Conservation (phyloP, 2,888 invertebrate species). For the Harmothoe impar region DNA sequence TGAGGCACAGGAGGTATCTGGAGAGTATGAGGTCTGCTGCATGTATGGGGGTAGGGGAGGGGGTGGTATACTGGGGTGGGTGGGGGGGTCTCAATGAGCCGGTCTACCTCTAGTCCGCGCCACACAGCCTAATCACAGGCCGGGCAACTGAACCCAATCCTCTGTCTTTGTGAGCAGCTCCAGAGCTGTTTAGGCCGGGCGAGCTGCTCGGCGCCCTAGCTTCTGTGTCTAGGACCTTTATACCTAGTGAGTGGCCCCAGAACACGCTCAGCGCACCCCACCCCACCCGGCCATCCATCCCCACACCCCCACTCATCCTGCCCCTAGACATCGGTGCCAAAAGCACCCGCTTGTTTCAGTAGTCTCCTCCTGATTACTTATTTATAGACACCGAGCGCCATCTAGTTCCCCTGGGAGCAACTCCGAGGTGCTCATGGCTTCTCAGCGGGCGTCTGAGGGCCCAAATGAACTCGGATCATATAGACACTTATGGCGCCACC, state of each 20-base stretch:
- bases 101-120: no score
- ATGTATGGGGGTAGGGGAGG: no score
- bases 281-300: not conserved
- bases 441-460: no score
- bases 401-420: no score
- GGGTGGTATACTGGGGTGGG: not conserved
- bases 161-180: conserved; percentile 14
- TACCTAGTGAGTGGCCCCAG: no score
- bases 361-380: no score
- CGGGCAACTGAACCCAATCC: not conserved
- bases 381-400: no score
- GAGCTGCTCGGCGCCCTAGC: not conserved
- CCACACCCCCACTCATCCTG: not conserved
- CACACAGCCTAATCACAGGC: conserved; percentile 15
- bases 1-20: not conserved
- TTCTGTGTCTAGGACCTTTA: conserved; percentile 5
- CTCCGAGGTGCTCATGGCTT: no score
- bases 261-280: not conserved
- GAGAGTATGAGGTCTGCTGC: no score
- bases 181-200: not conserved
- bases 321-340: not conserved
- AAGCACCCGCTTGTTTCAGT: no score
- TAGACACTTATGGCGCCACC: no score
- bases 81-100: not conserved
- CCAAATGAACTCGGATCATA: no score